Conservation (phyloP, 2,113 vertebrate species). For the Psilopogon haemacephalus region DNA sequence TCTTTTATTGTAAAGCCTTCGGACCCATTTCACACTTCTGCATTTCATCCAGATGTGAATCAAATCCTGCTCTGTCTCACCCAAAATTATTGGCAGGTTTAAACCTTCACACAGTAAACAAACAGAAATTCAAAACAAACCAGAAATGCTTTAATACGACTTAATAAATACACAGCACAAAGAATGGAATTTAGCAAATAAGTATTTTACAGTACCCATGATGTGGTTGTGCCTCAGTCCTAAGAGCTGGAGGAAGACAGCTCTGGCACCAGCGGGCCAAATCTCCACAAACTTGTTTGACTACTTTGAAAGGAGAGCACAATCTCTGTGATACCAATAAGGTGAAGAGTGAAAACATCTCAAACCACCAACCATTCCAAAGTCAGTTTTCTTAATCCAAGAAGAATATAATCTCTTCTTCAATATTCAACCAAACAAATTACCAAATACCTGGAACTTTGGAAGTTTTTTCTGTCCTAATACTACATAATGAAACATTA, state of each 20-base stretch:
- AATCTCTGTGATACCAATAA: background rate
- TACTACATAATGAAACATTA: fast-evolving
- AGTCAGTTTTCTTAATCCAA: background rate
- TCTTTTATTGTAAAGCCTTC: background rate
- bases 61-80: background rate
- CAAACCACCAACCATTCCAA: background rate
- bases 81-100: background rate
- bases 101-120: background rate
- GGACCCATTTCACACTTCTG: background rate
- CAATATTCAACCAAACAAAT: background rate
- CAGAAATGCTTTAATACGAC: background rate
- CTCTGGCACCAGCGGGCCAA: background rate
- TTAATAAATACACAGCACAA: background rate
- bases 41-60: background rate
- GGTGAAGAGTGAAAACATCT: background rate
- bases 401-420: background rate
- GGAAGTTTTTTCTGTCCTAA: background rate
- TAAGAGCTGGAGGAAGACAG: background rate
- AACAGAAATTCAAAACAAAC: background rate
- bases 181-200: background rate
- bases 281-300: background rate
- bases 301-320: background rate
- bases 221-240: background rate
- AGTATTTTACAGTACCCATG: background rate
- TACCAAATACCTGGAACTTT: background rate